Evolutionary conservation across 2,797 vertebrate genomes (phyloP), one percentile per base, ranked within the genome.

Genomic region (Xiphorhynchus erythropygius): DNA sequence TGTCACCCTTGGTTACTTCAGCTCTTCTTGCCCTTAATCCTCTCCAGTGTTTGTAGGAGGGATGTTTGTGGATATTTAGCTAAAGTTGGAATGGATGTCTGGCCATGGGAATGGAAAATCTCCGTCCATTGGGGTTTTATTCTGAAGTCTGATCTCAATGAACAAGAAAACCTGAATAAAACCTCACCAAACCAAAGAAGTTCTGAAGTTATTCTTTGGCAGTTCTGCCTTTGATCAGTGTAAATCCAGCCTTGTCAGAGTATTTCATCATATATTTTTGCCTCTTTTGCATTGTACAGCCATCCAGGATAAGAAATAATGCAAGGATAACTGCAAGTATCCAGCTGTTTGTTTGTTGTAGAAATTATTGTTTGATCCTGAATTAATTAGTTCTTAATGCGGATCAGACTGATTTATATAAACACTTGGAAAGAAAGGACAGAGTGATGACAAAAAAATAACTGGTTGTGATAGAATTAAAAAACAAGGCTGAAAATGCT

Each of bases 331-430:
- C n/a, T 89, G 49, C 63, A 79, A 74, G 42, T 46, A 78, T 89
- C 71, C 86, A 87, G 85, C 90, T 85, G 57, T 65, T 84, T 82
- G 35, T 90, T 91, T 90, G 69, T 78, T n/a, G 50, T 41, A 84
- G 87, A 78, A 96, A 89, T 89, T 70, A 60, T 50, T 62, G 65
- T 89, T 75, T 5, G 13, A 59, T 80, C 44, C 56, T 78, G 91
- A 95, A 91, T 91, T 94, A 92, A 94, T 94, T 90, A 84, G 65
- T 44, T 92, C 75, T 87, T 92, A 71, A 87, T 69, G 79, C 1
- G 2, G 56, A 62, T 82, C 84, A 88, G 83, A 33, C 70, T 76
- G 71, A 52, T 90, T 84, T 84, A 11, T 90, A 62, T 53, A 67
- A 90, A 56, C 67, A 62, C 53, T 86, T 71, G 71, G 70, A 68